phyloP scores from a whole-genome alignment of 1,140 invertebrate species.

The Amyelois transitella region DNA sequence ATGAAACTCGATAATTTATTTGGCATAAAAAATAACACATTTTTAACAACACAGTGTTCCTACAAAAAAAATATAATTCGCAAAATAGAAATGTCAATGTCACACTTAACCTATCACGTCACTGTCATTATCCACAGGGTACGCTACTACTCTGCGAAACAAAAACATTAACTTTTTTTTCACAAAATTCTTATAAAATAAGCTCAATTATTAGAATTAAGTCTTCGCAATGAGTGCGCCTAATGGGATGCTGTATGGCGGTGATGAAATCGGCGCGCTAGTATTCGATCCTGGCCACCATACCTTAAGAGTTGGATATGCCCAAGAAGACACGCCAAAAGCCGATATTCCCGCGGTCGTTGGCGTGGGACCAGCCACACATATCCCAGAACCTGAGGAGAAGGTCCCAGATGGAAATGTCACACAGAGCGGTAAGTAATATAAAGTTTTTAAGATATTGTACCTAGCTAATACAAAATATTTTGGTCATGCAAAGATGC shows the following conservation, averaged over 20 bases:
- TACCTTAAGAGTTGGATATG: conserved; percentile 87
- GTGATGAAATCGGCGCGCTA: conserved; percentile 97
- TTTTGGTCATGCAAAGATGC: neutral
- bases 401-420: conserved; percentile 78
- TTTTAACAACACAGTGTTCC: too few species aligned
- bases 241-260: conserved; percentile 86
- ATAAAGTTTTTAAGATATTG: neutral
- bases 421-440: conserved; percentile 65
- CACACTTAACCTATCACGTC: too few species aligned
- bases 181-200: neutral
- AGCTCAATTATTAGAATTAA: neutral
- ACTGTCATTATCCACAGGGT: too few species aligned
- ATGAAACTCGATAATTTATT: too few species aligned
- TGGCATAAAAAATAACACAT: too few species aligned
- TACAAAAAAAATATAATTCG: too few species aligned
- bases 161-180: neutral
- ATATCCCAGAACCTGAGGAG: conserved; percentile 76
- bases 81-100: too few species aligned
- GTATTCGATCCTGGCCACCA: conserved; percentile 92
- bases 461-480: neutral
- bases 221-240: conserved; percentile 50
- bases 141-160: too few species aligned
- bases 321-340: conserved; percentile 94
- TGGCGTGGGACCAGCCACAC: conserved; percentile 80
- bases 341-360: conserved; percentile 92